These are phyloP conservation scores for Sturnus vulgaris DNA, from an alignment of 2,113 vertebrate genomes.

Conservation along the genomic window DNA sequence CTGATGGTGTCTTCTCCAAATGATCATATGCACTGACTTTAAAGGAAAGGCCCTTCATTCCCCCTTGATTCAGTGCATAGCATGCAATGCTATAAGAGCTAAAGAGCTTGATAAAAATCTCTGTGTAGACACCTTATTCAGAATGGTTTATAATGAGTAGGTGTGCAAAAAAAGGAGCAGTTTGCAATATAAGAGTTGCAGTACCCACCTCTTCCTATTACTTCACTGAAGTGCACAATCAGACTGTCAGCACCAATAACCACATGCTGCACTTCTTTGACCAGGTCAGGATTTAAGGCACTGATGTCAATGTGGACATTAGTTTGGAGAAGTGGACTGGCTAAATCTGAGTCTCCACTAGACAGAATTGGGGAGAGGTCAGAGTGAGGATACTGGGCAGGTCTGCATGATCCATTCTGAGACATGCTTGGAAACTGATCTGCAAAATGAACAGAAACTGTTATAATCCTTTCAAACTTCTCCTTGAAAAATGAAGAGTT, in stretches of 20 bases:
- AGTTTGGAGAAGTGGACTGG: slow-evolving; percentile 87
- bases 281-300: slow-evolving; percentile 90
- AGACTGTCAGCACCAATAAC: slow-evolving; percentile 90
- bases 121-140: background rate
- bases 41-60: background rate
- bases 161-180: background rate
- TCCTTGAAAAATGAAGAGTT: background rate
- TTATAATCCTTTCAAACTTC: background rate
- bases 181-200: background rate
- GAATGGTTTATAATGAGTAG: background rate
- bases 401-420: slow-evolving; percentile 85
- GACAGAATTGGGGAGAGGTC: slow-evolving; percentile 88
- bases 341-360: slow-evolving; percentile 85
- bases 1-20: background rate
- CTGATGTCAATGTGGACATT: slow-evolving; percentile 89
- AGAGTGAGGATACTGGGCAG: slow-evolving; percentile 82
- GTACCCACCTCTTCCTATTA: slow-evolving; percentile 94
- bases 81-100: background rate
- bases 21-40: background rate
- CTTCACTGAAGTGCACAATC: slow-evolving; percentile 89
- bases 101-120: background rate
- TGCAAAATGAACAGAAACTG: slow-evolving; percentile 68
- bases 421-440: slow-evolving; percentile 89
- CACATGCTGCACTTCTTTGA: slow-evolving; percentile 93
- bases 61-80: background rate